Evolutionary conservation across 2,113 vertebrate genomes (phyloP).

Genomic region (Nyctereutes procyonoides): DNA sequence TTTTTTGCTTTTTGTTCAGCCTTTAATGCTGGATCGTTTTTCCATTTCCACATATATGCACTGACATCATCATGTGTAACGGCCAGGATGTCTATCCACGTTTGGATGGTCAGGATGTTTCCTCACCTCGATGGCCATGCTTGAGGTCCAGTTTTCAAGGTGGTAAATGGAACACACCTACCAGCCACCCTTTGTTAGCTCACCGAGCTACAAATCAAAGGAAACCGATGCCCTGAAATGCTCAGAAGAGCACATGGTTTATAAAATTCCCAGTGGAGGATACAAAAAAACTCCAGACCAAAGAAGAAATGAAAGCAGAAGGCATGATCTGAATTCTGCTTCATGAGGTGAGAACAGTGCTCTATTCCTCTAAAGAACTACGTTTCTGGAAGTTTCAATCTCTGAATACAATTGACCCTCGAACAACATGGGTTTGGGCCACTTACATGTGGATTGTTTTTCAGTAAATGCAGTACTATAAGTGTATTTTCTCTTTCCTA

Average conservation of each 20-base stretch:
- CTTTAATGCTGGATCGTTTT: neutral
- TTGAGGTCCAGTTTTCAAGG: too few species aligned
- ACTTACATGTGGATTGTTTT: neutral
- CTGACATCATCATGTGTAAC: neutral
- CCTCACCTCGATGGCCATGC: fast-evolving
- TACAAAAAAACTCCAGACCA: neutral
- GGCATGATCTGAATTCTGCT: neutral
- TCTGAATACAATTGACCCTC: neutral
- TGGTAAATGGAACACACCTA: neutral
- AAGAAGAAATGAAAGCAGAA: neutral
- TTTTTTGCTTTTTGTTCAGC: fast-evolving
- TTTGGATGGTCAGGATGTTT: neutral
- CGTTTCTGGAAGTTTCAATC: neutral
- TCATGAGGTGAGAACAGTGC: neutral
- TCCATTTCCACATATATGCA: fast-evolving
- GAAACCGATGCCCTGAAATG: too few species aligned
- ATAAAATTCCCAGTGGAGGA: neutral
- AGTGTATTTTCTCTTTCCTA: neutral
- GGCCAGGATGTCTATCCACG: fast-evolving
- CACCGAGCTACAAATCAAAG: neutral
- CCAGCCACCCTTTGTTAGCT: neutral
- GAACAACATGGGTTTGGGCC: neutral
- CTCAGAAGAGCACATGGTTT: neutral
- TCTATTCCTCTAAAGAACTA: neutral
- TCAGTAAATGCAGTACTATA: neutral